Evolutionary conservation across 2,888 invertebrate genomes (phyloP).

Genomic region (Lydus trimaculatus): DNA sequence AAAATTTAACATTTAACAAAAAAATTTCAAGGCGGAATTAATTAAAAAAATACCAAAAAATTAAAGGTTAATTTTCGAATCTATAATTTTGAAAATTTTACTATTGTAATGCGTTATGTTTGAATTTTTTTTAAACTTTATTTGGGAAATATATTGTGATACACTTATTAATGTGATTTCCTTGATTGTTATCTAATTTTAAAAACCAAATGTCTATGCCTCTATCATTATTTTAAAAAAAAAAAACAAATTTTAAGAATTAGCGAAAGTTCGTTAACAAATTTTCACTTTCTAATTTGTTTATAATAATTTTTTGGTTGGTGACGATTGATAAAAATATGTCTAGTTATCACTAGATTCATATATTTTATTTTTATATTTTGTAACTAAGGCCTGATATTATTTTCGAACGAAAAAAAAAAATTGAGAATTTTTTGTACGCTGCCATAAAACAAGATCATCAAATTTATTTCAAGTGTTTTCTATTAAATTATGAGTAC

Average conservation of each 20-base stretch:
- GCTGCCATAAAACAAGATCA: background rate
- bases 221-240: background rate
- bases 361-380: background rate
- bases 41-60: background rate
- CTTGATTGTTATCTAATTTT: background rate
- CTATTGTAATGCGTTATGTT: too few relatives aligned
- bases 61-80: background rate
- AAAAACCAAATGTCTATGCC: background rate
- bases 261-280: background rate
- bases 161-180: background rate
- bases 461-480: background rate
- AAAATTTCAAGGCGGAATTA: background rate
- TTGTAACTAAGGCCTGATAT: constrained; percentile 10
- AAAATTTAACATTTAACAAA: background rate
- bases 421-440: background rate
- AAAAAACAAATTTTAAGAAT: background rate
- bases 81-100: background rate
- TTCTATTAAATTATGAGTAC: background rate
- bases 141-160: background rate
- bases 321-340: background rate
- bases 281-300: background rate
- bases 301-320: background rate
- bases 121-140: too few relatives aligned
- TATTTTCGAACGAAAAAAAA: background rate
- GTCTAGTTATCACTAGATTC: background rate